phyloP scores from a whole-genome alignment of 2,888 invertebrate species.

The Patella pellucida region DNA sequence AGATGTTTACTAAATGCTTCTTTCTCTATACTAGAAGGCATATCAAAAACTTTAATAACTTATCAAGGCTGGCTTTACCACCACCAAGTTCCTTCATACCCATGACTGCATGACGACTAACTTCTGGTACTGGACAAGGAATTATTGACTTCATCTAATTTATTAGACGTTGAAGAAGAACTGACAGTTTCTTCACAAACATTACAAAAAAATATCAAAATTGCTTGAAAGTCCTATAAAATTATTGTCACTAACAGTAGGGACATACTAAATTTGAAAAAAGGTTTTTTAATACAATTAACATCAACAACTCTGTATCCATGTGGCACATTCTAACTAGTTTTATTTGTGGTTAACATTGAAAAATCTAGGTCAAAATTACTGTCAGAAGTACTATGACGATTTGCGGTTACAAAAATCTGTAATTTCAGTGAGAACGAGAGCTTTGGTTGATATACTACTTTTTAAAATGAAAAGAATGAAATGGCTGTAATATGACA shows the following conservation, averaged over 20 bases:
- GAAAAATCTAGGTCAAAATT: too few relatives aligned
- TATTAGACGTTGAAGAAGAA: neutral
- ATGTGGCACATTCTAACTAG: neutral
- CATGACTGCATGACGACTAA: neutral
- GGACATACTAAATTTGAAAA: neutral
- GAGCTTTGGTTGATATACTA: too few relatives aligned
- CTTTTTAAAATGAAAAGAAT: too few relatives aligned
- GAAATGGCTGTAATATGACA: too few relatives aligned
- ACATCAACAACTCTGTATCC: conserved; percentile 6
- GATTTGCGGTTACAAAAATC: too few relatives aligned
- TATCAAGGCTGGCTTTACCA: neutral
- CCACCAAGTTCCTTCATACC: neutral
- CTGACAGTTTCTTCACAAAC: neutral
- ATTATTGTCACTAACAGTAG: neutral
- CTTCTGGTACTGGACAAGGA: neutral
- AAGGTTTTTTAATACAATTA: neutral
- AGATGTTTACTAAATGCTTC: conserved; percentile 4
- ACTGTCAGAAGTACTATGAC: too few relatives aligned
- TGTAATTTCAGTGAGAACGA: too few relatives aligned
- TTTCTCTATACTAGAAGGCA: neutral
- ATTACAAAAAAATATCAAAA: neutral
- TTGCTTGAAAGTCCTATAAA: neutral
- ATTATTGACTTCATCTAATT: neutral
- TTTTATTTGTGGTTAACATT: too few relatives aligned
- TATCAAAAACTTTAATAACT: neutral